Base-by-base conservation (phyloP, 2,888 invertebrate genomes). In the Epistrophe eligans region DNA sequence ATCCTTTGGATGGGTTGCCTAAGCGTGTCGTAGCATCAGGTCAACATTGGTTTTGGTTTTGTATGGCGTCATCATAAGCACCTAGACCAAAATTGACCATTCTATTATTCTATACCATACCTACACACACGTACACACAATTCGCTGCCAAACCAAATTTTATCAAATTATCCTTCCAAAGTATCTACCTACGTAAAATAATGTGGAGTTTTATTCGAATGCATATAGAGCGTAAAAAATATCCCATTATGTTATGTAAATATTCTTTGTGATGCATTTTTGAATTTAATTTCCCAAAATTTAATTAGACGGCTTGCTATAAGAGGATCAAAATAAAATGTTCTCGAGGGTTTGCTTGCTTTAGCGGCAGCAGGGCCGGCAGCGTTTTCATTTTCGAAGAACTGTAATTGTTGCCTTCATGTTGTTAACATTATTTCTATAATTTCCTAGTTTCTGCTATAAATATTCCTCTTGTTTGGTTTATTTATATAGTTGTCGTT, bases 261-360 rank as follows among this genome's bases (percentile, higher is more conserved):
- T 43, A 62, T 24, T 62, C 24, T 62, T 74, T 83, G 57, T 67
- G 67, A 64, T 60, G 77, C 57, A 83, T 79, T 83, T 83, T 83
- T 73, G 55, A 70, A 73, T 79, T 79, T 83, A 83, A 83, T 79
- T 48, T 55, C 48, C 15, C 15, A 55, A 74, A 83, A 83, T 74
- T 83, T 79, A 83, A 79, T 83, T 83, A 74, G 73, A 74, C 13
- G 79, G 57, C 43, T 72, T 67, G 11, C 0, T 73, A 50, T 55
- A 48, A 4, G 38, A 38, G 38, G 38, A 38, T 38, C 13, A 38
- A 19, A 38, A 38, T 38, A 60, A 38, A 60, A 60, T 13, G 62
- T 79, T 60, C 70, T 71, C n/a, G n/a, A n/a, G n/a, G n/a, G n/a
- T n/a, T n/a, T n/a, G n/a, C n/a, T n/a, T n/a, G n/a, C n/a, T n/a